phyloP scores from a whole-genome alignment of 2,797 vertebrate species.

The Halcyon leucocephala region DNA sequence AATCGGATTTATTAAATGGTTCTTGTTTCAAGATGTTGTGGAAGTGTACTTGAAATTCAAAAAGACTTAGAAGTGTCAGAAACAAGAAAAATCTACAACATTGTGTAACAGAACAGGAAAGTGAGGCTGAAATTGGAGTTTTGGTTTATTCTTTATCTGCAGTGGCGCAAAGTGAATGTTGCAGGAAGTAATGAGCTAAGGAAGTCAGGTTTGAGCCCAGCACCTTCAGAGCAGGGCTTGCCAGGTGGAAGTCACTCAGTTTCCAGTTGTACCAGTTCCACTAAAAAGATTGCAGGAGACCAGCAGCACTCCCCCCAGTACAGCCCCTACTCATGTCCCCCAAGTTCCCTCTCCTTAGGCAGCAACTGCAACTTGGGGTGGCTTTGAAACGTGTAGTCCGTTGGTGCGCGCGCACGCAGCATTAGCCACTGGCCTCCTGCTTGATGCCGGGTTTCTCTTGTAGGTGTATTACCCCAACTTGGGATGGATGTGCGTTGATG shows the following conservation, averaged over 20 bases:
- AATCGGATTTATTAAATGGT: neutral
- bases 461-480: constrained; percentile 94
- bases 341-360: too few relatives aligned
- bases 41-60: neutral
- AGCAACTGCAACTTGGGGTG: too few relatives aligned
- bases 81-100: neutral
- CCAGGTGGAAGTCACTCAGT: neutral
- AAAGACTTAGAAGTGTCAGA: neutral
- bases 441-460: neutral
- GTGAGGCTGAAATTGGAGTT: accelerated
- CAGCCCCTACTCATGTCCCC: neutral
- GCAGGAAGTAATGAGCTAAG: neutral
- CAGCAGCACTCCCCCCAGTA: accelerated
- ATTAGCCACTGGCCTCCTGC: neutral
- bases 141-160: neutral
- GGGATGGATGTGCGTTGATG: constrained; percentile 96
- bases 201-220: neutral
- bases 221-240: neutral
- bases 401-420: too few relatives aligned
- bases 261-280: neutral
- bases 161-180: neutral
- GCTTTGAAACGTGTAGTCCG: too few relatives aligned
- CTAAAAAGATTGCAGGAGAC: neutral
- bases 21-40: neutral
- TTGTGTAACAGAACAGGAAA: neutral